These are phyloP conservation scores for Ischnus inquisitorius DNA, from an alignment of 2,888 invertebrate species.

Conservation along the genomic window DNA sequence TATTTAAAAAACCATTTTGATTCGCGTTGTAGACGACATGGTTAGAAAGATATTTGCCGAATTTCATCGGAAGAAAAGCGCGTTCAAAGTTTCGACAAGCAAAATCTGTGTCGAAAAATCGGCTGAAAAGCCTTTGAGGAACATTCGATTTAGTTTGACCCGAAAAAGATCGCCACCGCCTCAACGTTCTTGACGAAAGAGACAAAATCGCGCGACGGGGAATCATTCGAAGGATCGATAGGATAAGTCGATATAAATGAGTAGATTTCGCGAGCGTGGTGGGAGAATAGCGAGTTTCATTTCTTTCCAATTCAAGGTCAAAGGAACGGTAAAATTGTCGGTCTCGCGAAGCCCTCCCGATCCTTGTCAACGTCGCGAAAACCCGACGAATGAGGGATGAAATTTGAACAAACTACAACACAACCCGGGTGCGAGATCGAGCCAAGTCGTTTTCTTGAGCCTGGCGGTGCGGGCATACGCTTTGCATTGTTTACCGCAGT, in stretches of 20 bases:
- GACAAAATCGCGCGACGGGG: slow-evolving; percentile 5
- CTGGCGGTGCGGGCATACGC: slow-evolving; percentile 56
- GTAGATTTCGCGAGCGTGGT: slow-evolving; percentile 18
- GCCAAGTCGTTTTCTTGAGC: slow-evolving; percentile 41
- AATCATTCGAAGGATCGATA: not conserved
- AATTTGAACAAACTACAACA: slow-evolving; percentile 20
- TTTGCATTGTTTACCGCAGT: slow-evolving; percentile 71
- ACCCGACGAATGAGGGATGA: not conserved
- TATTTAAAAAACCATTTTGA: too few relatives aligned
- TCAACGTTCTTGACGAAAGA: slow-evolving; percentile 12
- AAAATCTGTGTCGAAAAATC: too few relatives aligned
- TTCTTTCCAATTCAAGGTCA: not conserved
- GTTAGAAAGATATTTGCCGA: too few relatives aligned
- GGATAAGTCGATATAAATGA: slow-evolving; percentile 38
- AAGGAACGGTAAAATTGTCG: not conserved
- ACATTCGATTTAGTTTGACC: too few relatives aligned
- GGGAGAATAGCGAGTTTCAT: not conserved
- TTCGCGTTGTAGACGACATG: too few relatives aligned
- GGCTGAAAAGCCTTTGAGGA: too few relatives aligned
- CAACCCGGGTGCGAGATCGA: slow-evolving; percentile 41
- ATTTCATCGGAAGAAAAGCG: too few relatives aligned
- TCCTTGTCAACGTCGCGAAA: not conserved
- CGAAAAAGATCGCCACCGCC: too few relatives aligned
- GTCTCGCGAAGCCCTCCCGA: slow-evolving; percentile 27
- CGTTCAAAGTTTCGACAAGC: too few relatives aligned